Evolutionary conservation across 2,888 invertebrate genomes (phyloP), one percentile per base, ranked within the genome.

Genomic region (Limnephilus marmoratus): DNA sequence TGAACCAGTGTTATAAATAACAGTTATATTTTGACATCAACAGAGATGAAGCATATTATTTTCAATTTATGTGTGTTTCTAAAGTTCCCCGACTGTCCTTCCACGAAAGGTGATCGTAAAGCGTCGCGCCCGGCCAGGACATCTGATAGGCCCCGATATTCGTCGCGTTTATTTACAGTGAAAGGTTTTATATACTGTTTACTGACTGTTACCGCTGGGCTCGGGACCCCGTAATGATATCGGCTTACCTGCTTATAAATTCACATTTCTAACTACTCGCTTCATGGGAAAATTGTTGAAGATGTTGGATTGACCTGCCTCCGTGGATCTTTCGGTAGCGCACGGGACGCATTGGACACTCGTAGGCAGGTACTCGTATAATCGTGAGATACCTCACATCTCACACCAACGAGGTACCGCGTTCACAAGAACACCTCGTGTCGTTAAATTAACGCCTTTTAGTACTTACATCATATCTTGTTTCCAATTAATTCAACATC

Each of bases 121-220:
- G 91, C 37, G 68, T 83, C 81, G 68, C 49, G 90, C 81, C 90
- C 92, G 92, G 80, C n/a, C 80, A 31, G 49, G 92, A 92, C 90
- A 93, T 85, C 87, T 85, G 93, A 92, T 91, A 92, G 92, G 87
- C 90, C 87, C 91, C 68, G 90, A 90, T 92, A 90, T 90, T 91
- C 91, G 41, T 90, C 88, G 92, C 85, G 88, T 91, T 90, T 90
- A 90, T 92, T 93, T 90, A 90, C 90, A 86, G 91, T 89, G 91
- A 92, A 92, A 93, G 91, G 92, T 93, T 93, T 93, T 93, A 93
- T 93, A 93, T 93, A 92, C 93, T 93, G 93, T 93, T 93, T 93
- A 93, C 93, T 92, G 93, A 68, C 91, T 92, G 93, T 93, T 92
- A 90, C 93, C 92, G 90, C 91, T 85, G 93, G 87, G 92, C 86